Evolutionary conservation across 2,888 invertebrate species (phyloP), one percentile per base, ranked within the genome.

Genomic region (Eupithecia abbreviata): DNA sequence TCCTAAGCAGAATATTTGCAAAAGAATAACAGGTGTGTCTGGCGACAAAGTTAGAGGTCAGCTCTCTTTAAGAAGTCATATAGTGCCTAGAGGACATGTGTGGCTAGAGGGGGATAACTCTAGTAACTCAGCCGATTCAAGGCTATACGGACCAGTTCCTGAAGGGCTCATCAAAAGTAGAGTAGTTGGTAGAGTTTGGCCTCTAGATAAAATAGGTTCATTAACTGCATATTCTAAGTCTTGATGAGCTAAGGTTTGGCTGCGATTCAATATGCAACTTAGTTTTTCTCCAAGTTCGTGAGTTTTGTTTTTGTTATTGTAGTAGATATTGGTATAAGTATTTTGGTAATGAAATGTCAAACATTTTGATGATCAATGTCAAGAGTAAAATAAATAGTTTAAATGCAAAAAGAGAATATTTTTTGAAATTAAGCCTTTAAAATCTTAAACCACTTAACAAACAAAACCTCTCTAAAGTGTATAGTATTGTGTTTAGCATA

Each of bases 21-120:
- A 99, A 91, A 94, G 99, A 82, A 96, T 99, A 74, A 95, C 95
- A 62, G 98, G 96, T 12, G 87, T 98, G 62, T 97, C 98, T 0
- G 98, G 98, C 0, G 98, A 98, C 87, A 96, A 95, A 87, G 93
- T 97, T 47, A 91, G 89, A 81, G 91, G 92, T 4, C 84, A 87
- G 51, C 93, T 93, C 82, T 89, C 91, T 55, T 88, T 85, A 78
- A 86, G 90, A 55, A 90, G 93, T 77, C 94, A 96, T 82, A 88
- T 96, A 88, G 97, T 98, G 66, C 98, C 98, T 0, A 94, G 95
- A 83, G 98, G 98, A 2, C 97, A 98, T 91, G 97, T 98, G 0
- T 99, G 98, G 98, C 91, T 99, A 77, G 98, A 98, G 93, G 98
- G 99, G 30, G 99, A 99, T 88, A 99, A 99, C 90, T 95, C 95